Base-by-base conservation (phyloP, 2,888 invertebrate species). In the Spicauda simplicius region DNA sequence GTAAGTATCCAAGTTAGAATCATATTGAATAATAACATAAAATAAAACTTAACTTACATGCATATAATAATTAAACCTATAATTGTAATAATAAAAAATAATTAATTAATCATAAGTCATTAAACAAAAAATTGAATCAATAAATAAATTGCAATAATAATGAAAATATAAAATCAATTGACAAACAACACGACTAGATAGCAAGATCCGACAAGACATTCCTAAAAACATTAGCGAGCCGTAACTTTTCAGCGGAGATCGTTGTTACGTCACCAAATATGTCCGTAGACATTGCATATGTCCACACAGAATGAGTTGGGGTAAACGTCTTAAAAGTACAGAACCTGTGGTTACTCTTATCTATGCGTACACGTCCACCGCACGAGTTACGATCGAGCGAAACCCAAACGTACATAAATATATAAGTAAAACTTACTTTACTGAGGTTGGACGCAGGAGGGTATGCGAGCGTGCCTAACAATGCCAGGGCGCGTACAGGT, bases 401-500 rank as follows among this genome's bases (percentile, higher is more conserved):
- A 25, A 25, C 1, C 33, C 8, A 33, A 8, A 33, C 33, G 33
- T 33, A 33, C 33, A 33, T 33, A 4, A 25, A 25, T 25, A 25
- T 25, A 25, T 25, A 33, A 33, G 8, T 33, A 33, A 33, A 10
- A 10, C 33, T 10, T 4, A 33, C 33, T 33, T 10, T 33, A 16
- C 7, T 3, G 16, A n/a, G 48, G 48, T 16, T 1, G 16, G 48
- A 41, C 14, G 14, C 16, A 33, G 48, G 48, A 48, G 48, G 48
- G 59, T 12, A n/a, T 1, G 5, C 18, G 25, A 41, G 19, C 10
- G 30, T 16, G 30, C 57, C 77, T 82, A 91, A 73, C 89, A 87
- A 71, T 90, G 82, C 92, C 92, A 93, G 18, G 92, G 92, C 70
- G 91, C 91, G 80, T 89, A 92, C 71, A 93, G 79, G 78, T 92